These are phyloP conservation scores for Microchrysa polita DNA, from an alignment of 2,888 invertebrate species.

Conservation along the genomic window DNA sequence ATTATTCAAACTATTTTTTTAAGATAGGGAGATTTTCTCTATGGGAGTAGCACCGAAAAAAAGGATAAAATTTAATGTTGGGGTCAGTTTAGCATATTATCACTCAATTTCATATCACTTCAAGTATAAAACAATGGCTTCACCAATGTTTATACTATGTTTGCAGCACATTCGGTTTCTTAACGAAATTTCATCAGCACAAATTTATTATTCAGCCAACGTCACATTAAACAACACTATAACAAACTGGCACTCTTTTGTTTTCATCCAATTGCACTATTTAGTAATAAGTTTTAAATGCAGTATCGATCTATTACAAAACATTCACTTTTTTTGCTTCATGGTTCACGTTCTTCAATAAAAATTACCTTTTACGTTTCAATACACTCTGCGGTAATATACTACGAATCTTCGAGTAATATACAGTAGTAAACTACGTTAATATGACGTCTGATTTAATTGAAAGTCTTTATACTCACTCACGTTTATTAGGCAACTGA, in stretches of 20 bases:
- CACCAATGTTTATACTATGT: too few relatives aligned
- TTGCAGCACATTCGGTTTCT: not conserved
- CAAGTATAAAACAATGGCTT: too few relatives aligned
- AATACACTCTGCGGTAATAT: not conserved
- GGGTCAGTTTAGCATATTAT: too few relatives aligned
- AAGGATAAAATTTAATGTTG: too few relatives aligned
- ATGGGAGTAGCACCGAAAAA: too few relatives aligned
- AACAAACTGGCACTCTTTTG: not conserved
- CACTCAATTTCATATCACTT: too few relatives aligned
- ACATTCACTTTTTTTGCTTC: constrained; percentile 11
- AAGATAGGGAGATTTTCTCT: too few relatives aligned
- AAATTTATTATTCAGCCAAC: too few relatives aligned
- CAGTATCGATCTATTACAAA: not conserved
- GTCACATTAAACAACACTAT: too few relatives aligned
- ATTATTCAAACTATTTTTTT: too few relatives aligned
- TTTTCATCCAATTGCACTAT: constrained; percentile 8
- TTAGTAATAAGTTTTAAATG: not conserved
- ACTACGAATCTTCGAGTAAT: not conserved
- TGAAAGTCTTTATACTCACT: constrained; percentile 30
- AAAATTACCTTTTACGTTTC: not conserved
- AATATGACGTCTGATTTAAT: not conserved
- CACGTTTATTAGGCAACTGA: constrained; percentile 61
- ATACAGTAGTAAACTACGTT: not conserved
- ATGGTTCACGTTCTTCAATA: constrained; percentile 6
- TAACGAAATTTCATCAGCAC: not conserved